phyloP scores from a whole-genome alignment of 2,888 invertebrate species.

The Lamellibrachia satsuma region DNA sequence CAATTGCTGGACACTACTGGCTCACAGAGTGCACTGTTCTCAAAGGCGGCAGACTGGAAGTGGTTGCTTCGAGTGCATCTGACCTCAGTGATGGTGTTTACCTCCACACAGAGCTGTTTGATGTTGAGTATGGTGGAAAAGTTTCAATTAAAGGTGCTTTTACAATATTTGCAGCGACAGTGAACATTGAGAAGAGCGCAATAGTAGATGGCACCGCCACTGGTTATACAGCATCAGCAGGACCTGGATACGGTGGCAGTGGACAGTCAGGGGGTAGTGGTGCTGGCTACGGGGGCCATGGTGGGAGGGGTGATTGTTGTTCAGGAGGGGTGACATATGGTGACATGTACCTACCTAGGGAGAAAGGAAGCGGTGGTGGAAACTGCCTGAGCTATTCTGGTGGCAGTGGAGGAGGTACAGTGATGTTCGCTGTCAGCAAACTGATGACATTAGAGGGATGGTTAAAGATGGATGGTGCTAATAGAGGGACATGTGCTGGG shows the following conservation, averaged over 20 bases:
- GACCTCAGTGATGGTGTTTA: neutral
- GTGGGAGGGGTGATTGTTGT: neutral
- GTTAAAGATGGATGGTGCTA: constrained; percentile 41
- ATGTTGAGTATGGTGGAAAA: neutral
- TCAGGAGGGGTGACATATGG: constrained; percentile 13
- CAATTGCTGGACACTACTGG: neutral
- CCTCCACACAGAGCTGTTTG: neutral
- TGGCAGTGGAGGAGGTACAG: constrained; percentile 43
- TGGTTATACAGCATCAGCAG: neutral
- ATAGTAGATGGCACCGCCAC: neutral
- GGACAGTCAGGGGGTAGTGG: neutral
- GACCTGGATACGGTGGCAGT: neutral
- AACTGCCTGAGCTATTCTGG: constrained; percentile 34
- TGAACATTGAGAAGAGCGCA: neutral
- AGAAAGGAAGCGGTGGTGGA: constrained; percentile 52
- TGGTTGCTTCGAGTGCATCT: neutral
- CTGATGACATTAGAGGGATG: constrained; percentile 30
- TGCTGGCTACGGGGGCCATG: neutral
- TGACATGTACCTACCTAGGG: constrained; percentile 41
- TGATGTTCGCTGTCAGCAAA: constrained; percentile 37
- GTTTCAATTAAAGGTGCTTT: neutral
- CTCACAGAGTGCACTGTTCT: neutral
- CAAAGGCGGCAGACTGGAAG: neutral
- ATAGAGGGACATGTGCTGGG: constrained; percentile 42
- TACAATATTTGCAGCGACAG: neutral